Evolutionary conservation across 2,113 vertebrate species (phyloP).

Genomic region (Ramphastos sulfuratus): DNA sequence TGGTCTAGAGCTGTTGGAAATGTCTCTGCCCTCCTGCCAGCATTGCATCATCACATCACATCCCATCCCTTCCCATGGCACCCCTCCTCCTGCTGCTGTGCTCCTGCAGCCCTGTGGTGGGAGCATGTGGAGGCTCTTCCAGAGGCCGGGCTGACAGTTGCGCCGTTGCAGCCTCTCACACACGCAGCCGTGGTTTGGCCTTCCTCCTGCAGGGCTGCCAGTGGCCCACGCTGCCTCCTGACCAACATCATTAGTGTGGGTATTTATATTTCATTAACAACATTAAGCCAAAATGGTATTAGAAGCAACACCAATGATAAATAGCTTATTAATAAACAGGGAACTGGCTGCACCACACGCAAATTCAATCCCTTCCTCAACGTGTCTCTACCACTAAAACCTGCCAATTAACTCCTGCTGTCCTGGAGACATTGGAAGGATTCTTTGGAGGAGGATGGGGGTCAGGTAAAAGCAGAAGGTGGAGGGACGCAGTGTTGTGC

Average conservation of each 20-base stretch:
- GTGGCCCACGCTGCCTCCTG: constrained; percentile 81
- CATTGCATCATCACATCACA: no score
- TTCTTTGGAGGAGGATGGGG: not conserved
- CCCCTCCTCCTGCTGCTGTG: not conserved
- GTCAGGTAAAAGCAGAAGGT: not conserved
- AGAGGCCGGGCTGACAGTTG: constrained; percentile 29
- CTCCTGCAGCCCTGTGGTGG: not conserved
- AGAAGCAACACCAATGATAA: constrained; percentile 86
- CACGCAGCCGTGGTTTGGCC: constrained; percentile 61
- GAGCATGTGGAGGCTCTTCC: constrained; percentile 25
- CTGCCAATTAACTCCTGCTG: constrained; percentile 69
- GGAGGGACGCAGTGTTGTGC: not conserved
- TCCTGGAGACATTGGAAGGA: constrained; percentile 33
- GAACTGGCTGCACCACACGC: constrained; percentile 66
- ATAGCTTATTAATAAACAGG: constrained; percentile 87
- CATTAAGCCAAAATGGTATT: constrained; percentile 86
- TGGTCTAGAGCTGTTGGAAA: not conserved
- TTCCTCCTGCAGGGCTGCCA: constrained; percentile 74
- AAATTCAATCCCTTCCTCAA: constrained; percentile 66
- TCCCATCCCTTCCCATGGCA: not conserved
- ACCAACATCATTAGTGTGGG: constrained; percentile 84
- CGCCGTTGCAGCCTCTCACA: constrained; percentile 36
- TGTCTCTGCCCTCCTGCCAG: not conserved
- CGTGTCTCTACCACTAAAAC: constrained; percentile 33
- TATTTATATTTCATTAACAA: constrained; percentile 89